Conservation (phyloP, 2,113 vertebrate genomes). For the Serilophus lunatus region DNA sequence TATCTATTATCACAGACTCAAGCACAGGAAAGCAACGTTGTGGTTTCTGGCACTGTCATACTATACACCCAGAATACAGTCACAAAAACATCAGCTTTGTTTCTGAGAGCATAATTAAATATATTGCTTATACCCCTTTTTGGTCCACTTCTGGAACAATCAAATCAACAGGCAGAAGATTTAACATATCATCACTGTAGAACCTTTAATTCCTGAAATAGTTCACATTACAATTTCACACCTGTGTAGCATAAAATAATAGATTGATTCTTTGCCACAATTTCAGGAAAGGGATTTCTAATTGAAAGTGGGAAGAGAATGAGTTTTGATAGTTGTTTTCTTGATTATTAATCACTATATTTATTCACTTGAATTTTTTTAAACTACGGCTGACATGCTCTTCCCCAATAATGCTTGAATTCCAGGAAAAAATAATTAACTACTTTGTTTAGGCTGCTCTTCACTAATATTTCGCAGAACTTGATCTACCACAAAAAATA, state of each 20-base stretch:
- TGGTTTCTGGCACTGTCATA: neutral
- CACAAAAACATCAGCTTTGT: neutral
- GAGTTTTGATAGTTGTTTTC: neutral
- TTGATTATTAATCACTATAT: neutral
- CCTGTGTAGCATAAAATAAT: neutral
- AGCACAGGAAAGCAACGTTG: neutral
- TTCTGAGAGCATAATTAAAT: neutral
- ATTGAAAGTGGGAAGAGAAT: neutral
- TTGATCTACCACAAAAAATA: neutral
- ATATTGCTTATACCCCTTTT: neutral
- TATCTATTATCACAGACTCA: neutral
- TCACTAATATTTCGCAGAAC: neutral
- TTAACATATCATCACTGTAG: neutral
- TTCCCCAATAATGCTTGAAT: neutral
- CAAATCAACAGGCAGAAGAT: neutral
- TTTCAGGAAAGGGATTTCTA: slow-evolving; percentile 5
- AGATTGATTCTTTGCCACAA: neutral
- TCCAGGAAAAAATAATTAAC: neutral
- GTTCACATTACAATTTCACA: neutral
- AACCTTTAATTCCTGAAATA: slow-evolving; percentile 2
- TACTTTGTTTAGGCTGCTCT: neutral
- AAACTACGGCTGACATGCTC: neutral
- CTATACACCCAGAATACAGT: neutral
- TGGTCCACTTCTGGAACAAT: neutral
- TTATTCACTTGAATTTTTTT: neutral